Conservation (phyloP, 1,140 invertebrate species). For the Anastrepha ludens region DNA sequence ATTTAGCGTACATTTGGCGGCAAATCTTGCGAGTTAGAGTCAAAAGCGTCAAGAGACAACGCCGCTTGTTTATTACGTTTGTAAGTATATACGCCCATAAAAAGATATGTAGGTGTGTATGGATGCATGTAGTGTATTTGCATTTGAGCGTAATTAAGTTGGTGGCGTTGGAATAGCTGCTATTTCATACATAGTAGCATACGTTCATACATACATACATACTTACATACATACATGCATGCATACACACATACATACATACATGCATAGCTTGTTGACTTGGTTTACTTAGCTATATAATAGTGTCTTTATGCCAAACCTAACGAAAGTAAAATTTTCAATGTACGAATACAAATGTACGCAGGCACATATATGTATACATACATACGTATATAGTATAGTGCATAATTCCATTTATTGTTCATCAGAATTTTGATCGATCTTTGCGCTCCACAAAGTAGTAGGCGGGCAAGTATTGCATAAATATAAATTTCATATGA, state of each 20-base stretch:
- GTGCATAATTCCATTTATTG: not conserved
- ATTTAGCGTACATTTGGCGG: not conserved
- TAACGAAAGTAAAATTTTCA: slow-evolving; percentile 28
- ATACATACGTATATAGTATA: not conserved
- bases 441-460: slow-evolving; percentile 19
- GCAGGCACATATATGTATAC: not conserved
- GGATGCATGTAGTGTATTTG: too few relatives aligned
- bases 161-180: not conserved
- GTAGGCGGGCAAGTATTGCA: not conserved
- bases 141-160: too few relatives aligned
- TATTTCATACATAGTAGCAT: not conserved
- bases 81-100: too few relatives aligned
- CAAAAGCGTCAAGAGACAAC: not conserved
- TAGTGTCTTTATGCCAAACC: not conserved
- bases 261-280: not conserved
- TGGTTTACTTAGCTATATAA: slow-evolving; percentile 10
- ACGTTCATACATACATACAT: not conserved
- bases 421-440: slow-evolving; percentile 35
- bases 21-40: not conserved
- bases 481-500: not conserved
- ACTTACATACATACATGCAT: not conserved
- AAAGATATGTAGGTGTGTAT: too few relatives aligned
- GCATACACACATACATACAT: not conserved
- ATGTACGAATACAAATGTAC: not conserved
- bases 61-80: not conserved